A percentile compares a stretch with the other conserved stretches of the same genome.
Evolutionary conservation across 2,113 vertebrate species (phyloP).

Genomic region (Tonatia bakeri): DNA sequence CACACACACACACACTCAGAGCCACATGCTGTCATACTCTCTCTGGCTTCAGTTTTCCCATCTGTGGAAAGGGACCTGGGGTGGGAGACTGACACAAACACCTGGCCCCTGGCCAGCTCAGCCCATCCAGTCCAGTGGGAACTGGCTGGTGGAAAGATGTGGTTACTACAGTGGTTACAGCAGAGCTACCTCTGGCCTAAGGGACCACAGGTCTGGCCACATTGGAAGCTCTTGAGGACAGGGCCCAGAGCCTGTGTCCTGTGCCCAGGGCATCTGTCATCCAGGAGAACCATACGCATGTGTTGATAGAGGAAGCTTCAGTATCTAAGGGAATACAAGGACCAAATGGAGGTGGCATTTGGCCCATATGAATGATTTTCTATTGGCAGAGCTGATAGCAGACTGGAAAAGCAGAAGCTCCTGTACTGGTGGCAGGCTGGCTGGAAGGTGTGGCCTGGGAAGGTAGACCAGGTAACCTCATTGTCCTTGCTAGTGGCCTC

Average conservation of each 20-base stretch:
- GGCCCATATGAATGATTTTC: rapidly evolving
- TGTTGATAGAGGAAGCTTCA: background rate
- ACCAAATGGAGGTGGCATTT: background rate
- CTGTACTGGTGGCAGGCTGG: background rate
- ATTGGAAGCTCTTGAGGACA: background rate
- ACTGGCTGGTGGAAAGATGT: background rate
- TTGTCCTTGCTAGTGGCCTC: background rate
- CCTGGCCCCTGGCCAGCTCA: background rate
- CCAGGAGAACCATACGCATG: background rate
- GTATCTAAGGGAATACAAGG: background rate
- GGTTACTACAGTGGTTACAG: background rate
- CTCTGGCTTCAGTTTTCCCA: background rate
- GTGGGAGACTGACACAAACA: background rate
- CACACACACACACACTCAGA: background rate
- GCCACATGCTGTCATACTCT: background rate
- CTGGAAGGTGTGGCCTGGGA: background rate
- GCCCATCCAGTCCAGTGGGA: background rate
- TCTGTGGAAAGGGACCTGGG: background rate
- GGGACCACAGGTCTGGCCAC: background rate
- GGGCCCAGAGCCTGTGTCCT: background rate
- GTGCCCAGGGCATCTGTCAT: background rate
- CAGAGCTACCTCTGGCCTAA: background rate
- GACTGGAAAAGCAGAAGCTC: background rate
- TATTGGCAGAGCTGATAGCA: background rate
- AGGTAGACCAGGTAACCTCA: background rate